Base-by-base conservation (phyloP, 1,140 invertebrate species). In the Anastatus disparis region DNA sequence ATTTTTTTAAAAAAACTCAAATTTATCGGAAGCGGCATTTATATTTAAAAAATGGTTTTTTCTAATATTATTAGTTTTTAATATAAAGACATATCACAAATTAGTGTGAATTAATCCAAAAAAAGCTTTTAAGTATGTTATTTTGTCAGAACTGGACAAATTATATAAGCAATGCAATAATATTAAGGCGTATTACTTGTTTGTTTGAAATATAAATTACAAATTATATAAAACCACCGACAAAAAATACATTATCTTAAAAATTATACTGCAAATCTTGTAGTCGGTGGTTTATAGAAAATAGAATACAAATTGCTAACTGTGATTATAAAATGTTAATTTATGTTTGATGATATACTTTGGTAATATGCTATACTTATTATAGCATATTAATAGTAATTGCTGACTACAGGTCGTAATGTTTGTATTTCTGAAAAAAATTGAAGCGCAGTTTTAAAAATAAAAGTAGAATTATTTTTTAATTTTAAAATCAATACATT, bases 261-360 rank as follows among this genome's bases (percentile, higher is more conserved):
- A 66, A 66, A 27, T 31, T 15, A 13, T 31, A 66, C 48, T 35
- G 9, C 10, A 44, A 48, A 12, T 59, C 6, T 38, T 31, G n/a
- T 24, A 29, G 17, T 59, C n/a, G 66, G 35, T 17, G 55, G 55
- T 62, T 70, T 29, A 66, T 70, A 65, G 8, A 48, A 27, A 2
- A 24, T 71, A 66, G 69, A 71, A 50, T 66, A 29, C 26, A 73
- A 76, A 76, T 55, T 22, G 61, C 70, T 69, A 69, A 74, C 79
- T 81, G 79, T 80, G 79, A 81, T 80, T 46, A 71, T 66, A 71
- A 75, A 70, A 70, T 68, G 58, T 70, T 71, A 72, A 61, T 76
- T 79, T 79, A 70, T 70, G 71, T 74, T 73, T 24, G 38, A 53
- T 61, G 13, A 42, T 61, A n/a, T n/a, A n/a, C n/a, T n/a, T n/a